Evolutionary conservation across 2,113 vertebrate genomes (phyloP), one percentile per base, ranked within the genome.

Genomic region (Acrocephalus arundinaceus): DNA sequence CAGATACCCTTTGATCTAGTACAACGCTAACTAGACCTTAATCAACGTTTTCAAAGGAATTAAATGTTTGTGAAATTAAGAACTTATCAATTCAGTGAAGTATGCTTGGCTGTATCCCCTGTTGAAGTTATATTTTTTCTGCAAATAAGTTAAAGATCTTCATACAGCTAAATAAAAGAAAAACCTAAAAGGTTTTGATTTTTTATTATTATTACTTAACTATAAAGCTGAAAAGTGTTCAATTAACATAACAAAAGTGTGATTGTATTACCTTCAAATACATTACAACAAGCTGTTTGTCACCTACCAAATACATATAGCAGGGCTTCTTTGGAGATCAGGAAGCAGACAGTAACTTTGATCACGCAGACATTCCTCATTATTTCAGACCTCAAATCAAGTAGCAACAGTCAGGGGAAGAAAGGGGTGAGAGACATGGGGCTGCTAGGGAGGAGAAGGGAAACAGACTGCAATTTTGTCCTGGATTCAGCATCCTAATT

Each of bases 311-410:
- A 89, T 35, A 82, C 13, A 96, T 85, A 95, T 49, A 92, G 88
- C 66, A 88, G 48, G 46, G 80, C 78, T 96, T 95, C 93, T 96
- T 70, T 92, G 90, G 84, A 94, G 79, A 95, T 78, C 93, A 82
- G 86, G 37, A 96, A 88, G 85, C 75, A 96, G 87, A 95, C 52
- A 95, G 73, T 81, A 94, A 94, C 92, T 97, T 95, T 96, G 95
- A 96, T 97, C 94, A 96, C 19, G 82, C 73, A 93, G 93, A 88
- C 87, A 93, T 77, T 88, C 87, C 92, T 97, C 95, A 89, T 97
- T 96, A 97, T 96, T 97, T 97, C 92, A 97, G 93, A 96, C 90
- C 85, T 95, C 87, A 96, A 96, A 94, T 97, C 94, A 95, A 96
- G 86, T 65, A 96, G 89, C 73, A 97, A 92, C 70, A 93, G 92